These are phyloP conservation scores for Cuniculus paca DNA, from an alignment of 2,797 vertebrate genomes.

Conservation along the genomic window DNA sequence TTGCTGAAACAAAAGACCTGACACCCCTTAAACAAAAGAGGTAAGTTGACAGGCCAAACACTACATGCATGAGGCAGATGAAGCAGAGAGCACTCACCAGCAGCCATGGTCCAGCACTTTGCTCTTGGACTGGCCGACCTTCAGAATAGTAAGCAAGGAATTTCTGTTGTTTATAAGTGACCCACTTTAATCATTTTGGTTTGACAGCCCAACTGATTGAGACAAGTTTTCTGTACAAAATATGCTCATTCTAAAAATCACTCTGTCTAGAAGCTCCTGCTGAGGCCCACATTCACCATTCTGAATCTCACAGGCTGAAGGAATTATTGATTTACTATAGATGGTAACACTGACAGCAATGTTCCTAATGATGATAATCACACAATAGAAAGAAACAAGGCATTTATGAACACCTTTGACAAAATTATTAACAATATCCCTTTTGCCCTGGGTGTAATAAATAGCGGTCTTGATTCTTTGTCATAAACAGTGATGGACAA, in stretches of 20 bases:
- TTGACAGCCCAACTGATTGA: not conserved
- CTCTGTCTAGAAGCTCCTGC: not conserved
- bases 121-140: not conserved
- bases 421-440: not conserved
- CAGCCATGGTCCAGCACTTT: not conserved
- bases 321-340: not conserved
- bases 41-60: too few species aligned
- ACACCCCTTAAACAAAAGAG: too few species aligned
- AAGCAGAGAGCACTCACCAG: not conserved
- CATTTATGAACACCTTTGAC: not conserved
- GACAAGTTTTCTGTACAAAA: not conserved
- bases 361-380: not conserved
- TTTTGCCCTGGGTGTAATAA: not conserved
- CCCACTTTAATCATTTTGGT: not conserved
- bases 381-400: not conserved
- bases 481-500: not conserved
- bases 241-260: not conserved
- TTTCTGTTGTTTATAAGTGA: not conserved
- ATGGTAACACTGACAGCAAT: too few species aligned
- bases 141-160: not conserved
- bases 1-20: not conserved
- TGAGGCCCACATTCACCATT: not conserved
- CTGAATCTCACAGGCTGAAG: too few species aligned
- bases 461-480: not conserved
- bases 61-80: not conserved